Conservation (phyloP, 2,888 invertebrate genomes). For the Mythimna ferrago region DNA sequence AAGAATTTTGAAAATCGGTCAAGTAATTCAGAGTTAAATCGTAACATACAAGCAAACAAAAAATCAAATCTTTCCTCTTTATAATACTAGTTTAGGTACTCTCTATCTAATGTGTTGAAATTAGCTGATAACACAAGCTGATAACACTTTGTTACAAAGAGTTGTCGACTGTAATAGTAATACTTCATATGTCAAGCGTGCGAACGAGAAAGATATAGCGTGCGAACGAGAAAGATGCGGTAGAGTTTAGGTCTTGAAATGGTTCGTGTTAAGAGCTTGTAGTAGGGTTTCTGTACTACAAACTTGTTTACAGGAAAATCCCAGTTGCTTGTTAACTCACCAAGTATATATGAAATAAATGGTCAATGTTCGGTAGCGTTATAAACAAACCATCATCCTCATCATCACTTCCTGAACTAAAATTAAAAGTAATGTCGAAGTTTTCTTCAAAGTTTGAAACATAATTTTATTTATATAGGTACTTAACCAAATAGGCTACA, state of each 20-base stretch:
- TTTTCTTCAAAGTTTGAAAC: not conserved
- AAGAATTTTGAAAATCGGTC: too few relatives aligned
- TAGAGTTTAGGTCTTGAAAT: too few relatives aligned
- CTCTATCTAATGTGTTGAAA: not conserved
- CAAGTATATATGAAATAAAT: not conserved
- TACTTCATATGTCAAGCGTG: not conserved
- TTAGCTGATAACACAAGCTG: too few relatives aligned
- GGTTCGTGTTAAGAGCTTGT: not conserved
- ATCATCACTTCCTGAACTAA: not conserved
- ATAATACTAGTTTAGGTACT: not conserved
- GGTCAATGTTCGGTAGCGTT: not conserved
- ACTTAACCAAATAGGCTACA: not conserved
- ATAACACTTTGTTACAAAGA: not conserved
- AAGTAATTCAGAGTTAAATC: too few relatives aligned
- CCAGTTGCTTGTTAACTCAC: not conserved
- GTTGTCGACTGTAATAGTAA: not conserved
- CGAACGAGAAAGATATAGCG: too few relatives aligned
- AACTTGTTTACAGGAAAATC: not conserved
- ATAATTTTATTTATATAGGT: not conserved
- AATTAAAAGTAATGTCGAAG: not conserved
- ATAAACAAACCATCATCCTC: not conserved
- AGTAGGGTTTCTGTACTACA: too few relatives aligned
- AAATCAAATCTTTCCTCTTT: too few relatives aligned
- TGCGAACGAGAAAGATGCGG: too few relatives aligned
- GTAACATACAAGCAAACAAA: too few relatives aligned